A percentile compares a stretch with the other conserved stretches of the same genome.
Conservation (phyloP, 2,113 vertebrate species). For the Salvelinus namaycush region DNA sequence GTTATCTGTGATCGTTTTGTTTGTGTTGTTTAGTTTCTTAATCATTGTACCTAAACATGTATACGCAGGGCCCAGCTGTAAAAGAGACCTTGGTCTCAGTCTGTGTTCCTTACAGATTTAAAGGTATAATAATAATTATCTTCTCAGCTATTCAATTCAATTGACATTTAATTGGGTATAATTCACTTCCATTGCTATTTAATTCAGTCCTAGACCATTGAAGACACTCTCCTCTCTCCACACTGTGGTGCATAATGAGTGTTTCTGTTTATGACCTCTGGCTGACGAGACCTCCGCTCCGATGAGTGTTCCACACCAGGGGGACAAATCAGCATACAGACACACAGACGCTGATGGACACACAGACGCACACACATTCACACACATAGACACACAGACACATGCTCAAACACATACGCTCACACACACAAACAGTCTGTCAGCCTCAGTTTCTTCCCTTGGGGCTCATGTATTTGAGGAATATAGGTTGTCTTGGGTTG, state of each 20-base stretch:
- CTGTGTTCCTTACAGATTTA: no score
- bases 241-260: slow-evolving; percentile 55
- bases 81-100: no score
- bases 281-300: slow-evolving; percentile 51
- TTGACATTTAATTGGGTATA: slow-evolving; percentile 73
- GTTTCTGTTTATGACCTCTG: slow-evolving; percentile 56
- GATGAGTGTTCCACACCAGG: slow-evolving; percentile 56
- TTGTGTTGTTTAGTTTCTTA: no score
- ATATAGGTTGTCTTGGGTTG: no score
- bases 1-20: no score
- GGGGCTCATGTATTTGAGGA: no score
- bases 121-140: not conserved
- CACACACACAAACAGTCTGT: not conserved
- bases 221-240: slow-evolving; percentile 36
- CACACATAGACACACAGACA: slow-evolving; percentile 1
- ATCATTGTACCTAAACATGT: no score
- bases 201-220: slow-evolving; percentile 65
- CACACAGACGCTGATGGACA: not conserved
- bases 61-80: no score
- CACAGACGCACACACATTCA: not conserved
- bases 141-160: slow-evolving; percentile 52
- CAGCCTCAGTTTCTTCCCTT: not conserved
- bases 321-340: slow-evolving; percentile 28
- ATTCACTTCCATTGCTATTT: slow-evolving; percentile 66
- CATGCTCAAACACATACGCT: not conserved